phyloP scores from a whole-genome alignment of 2,113 vertebrate species.

The Nibea albiflora region DNA sequence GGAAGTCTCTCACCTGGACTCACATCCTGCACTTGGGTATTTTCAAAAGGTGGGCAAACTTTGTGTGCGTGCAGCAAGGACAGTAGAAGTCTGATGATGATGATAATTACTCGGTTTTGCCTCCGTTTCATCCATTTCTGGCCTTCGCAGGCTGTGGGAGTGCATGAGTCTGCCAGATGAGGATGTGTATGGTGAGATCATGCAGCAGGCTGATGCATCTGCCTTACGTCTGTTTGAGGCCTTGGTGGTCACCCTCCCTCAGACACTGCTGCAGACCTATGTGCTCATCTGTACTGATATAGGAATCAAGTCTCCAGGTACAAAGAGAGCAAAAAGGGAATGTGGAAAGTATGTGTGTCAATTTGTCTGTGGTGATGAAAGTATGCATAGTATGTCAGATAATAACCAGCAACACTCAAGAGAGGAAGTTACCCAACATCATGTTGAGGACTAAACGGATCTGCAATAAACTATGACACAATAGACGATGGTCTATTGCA shows the following conservation, averaged over 20 bases:
- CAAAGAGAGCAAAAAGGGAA: not conserved
- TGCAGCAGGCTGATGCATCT: constrained; percentile 84
- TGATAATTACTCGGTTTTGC: not conserved
- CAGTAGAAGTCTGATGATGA: not conserved
- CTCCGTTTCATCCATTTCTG: not conserved
- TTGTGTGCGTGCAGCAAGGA: too few species aligned
- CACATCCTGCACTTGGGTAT: constrained; percentile 90
- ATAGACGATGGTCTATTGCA: too few species aligned
- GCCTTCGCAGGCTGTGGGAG: constrained; percentile 84
- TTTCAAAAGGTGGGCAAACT: constrained; percentile 85
- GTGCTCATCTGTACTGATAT: constrained; percentile 83
- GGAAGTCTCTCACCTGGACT: constrained; percentile 75
- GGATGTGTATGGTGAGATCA: constrained; percentile 62
- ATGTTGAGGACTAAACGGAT: not conserved
- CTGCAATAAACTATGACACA: not conserved
- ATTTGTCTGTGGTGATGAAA: not conserved
- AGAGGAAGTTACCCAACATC: not conserved
- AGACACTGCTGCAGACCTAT: constrained; percentile 87
- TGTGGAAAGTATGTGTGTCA: not conserved
- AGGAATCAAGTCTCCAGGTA: constrained; percentile 79
- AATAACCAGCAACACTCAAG: not conserved
- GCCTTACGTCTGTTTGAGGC: constrained; percentile 87
- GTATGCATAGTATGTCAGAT: not conserved
- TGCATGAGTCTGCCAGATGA: constrained; percentile 44
- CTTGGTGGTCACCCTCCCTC: constrained; percentile 87